Percentiles rank a stretch among this genome's conserved stretches.
Evolutionary conservation across 2,113 vertebrate species (phyloP).

Genomic region (Chascanopsetta lugubris): DNA sequence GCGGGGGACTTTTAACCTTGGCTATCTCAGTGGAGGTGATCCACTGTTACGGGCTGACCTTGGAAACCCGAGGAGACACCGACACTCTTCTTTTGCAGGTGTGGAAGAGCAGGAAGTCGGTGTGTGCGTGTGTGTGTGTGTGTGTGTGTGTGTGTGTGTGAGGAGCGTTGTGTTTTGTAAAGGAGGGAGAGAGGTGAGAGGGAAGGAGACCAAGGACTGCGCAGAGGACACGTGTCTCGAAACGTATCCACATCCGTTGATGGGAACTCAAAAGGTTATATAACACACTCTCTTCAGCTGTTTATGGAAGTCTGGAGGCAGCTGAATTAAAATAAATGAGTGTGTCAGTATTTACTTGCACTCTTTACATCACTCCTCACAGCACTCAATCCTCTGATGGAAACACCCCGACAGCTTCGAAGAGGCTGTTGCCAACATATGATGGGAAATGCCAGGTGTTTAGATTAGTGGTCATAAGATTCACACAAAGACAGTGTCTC

Average conservation of each 20-base stretch:
- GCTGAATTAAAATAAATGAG: slow-evolving; percentile 70
- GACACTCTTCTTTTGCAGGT: slow-evolving; percentile 1
- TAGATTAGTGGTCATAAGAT: slow-evolving; percentile 52
- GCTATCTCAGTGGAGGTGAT: slow-evolving; percentile 5
- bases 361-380: slow-evolving; percentile 4
- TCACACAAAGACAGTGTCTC: no score
- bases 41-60: slow-evolving; percentile 8
- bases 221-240: slow-evolving; percentile 15
- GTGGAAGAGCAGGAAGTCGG: background rate
- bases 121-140: no score
- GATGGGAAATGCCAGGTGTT: slow-evolving; percentile 51
- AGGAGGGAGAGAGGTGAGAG: background rate
- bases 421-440: slow-evolving; percentile 39
- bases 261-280: slow-evolving; percentile 58
- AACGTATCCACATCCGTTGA: slow-evolving; percentile 42
- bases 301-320: slow-evolving; percentile 54
- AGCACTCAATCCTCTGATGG: no score
- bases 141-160: no score
- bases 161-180: slow-evolving; percentile 6
- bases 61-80: slow-evolving; percentile 10
- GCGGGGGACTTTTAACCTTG: background rate
- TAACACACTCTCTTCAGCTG: slow-evolving; percentile 53
- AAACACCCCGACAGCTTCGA: slow-evolving; percentile 22
- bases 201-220: slow-evolving; percentile 9
- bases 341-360: slow-evolving; percentile 38